phyloP scores from a whole-genome alignment of 2,113 vertebrate species.

The Chitala chitala region DNA sequence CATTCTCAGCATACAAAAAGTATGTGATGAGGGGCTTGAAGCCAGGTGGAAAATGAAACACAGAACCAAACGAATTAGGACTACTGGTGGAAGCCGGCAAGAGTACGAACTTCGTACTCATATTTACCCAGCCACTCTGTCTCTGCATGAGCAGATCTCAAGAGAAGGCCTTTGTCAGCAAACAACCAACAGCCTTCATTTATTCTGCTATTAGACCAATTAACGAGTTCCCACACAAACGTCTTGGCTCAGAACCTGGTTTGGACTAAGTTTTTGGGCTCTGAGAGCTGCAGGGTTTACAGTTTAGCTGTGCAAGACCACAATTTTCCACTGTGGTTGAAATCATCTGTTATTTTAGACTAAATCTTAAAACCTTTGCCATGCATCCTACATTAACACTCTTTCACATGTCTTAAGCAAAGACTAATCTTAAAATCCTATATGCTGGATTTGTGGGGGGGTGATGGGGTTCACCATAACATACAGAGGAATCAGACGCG shows the following conservation, averaged over 20 bases:
- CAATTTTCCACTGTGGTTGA: background rate
- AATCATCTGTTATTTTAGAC: background rate
- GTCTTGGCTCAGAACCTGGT: background rate
- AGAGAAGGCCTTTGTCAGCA: too few relatives aligned
- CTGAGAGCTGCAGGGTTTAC: background rate
- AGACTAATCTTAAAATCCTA: too few relatives aligned
- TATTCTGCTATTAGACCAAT: background rate
- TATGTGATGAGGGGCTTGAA: slow-evolving; percentile 20
- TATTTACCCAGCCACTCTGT: background rate
- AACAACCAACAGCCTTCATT: background rate
- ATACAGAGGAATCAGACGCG: background rate
- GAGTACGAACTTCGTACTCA: background rate
- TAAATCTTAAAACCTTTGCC: background rate
- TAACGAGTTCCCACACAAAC: background rate
- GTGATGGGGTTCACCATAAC: too few relatives aligned
- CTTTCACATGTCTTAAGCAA: background rate
- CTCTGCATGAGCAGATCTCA: background rate
- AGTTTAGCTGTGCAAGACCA: background rate
- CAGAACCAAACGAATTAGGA: slow-evolving; percentile 18
- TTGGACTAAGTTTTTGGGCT: background rate
- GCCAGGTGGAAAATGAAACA: background rate
- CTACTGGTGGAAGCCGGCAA: background rate
- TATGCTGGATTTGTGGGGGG: too few relatives aligned
- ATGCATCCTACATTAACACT: background rate
- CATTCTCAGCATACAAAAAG: slow-evolving; percentile 37